A percentile compares a stretch with the other conserved stretches of the same genome.
phyloP scores from a whole-genome alignment of 2,797 vertebrate species.

The Phalloptychus januarius region DNA sequence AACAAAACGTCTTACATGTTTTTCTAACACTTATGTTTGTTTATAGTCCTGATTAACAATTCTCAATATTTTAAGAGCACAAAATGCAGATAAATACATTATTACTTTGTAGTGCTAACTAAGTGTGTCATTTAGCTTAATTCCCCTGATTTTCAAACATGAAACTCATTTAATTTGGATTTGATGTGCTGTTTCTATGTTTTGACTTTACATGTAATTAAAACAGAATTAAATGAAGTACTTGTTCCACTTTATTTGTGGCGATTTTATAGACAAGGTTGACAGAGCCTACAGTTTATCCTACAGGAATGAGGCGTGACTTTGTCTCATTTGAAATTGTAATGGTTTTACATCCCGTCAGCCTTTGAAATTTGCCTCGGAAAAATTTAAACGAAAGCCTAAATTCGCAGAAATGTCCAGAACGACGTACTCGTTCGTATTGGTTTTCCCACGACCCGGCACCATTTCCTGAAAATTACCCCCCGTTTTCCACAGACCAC shows the following conservation, averaged over 20 bases:
- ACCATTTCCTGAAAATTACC: background rate
- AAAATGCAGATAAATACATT: background rate
- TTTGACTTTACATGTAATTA: background rate
- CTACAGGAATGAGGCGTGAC: background rate
- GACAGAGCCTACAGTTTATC: background rate
- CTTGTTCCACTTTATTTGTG: background rate
- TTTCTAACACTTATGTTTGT: background rate
- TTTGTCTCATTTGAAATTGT: background rate
- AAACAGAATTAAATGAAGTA: background rate
- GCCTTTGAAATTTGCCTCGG: background rate
- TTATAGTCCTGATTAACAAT: background rate
- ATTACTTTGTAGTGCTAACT: background rate
- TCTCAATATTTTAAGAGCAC: background rate
- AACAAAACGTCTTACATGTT: background rate
- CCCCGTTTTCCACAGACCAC: slow-evolving; percentile 72
- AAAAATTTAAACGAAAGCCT: background rate
- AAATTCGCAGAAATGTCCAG: background rate
- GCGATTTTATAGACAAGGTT: background rate
- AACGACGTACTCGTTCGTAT: background rate
- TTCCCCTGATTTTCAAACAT: background rate
- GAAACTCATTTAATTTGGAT: background rate
- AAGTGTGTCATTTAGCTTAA: background rate
- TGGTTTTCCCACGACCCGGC: background rate
- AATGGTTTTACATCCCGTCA: background rate
- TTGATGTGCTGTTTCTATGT: background rate